These are phyloP conservation scores for Melanaphis sacchari DNA, from an alignment of 1,140 invertebrate genomes.

Conservation along the genomic window DNA sequence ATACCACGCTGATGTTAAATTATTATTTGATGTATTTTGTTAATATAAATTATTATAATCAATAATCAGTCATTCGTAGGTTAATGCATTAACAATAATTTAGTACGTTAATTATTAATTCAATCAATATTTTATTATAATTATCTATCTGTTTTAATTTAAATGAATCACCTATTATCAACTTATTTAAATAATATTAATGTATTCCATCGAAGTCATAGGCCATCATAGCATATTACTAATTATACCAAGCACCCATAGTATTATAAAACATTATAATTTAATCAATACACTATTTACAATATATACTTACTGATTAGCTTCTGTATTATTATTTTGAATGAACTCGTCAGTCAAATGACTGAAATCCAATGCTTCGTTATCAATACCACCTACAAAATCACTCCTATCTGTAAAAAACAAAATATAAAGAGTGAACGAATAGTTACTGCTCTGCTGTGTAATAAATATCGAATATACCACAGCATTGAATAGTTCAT, in stretches of 20 bases:
- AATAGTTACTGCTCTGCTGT: too few relatives aligned
- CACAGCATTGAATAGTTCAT: too few relatives aligned
- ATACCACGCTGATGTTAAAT: background rate
- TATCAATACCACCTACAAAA: slow-evolving; percentile 81
- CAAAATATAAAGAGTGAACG: too few relatives aligned
- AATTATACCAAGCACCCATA: too few relatives aligned
- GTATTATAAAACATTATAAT: too few relatives aligned
- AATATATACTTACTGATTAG: slow-evolving; percentile 62
- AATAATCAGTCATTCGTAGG: background rate
- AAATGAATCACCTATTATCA: too few relatives aligned
- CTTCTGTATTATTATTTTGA: slow-evolving; percentile 71
- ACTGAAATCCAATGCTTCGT: slow-evolving; percentile 80
- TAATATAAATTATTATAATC: background rate
- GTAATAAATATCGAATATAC: too few relatives aligned
- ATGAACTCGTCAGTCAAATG: slow-evolving; percentile 79
- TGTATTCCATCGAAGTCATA: background rate
- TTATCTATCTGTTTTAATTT: background rate
- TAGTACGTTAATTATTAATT: background rate
- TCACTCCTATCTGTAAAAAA: slow-evolving; percentile 69
- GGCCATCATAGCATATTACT: too few relatives aligned
- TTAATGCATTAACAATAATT: background rate
- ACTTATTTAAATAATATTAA: background rate
- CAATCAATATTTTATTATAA: background rate
- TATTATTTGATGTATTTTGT: background rate
- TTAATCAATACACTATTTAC: background rate